These are phyloP conservation scores for Andricus quercusramuli DNA, from an alignment of 2,888 invertebrate genomes.

Conservation along the genomic window DNA sequence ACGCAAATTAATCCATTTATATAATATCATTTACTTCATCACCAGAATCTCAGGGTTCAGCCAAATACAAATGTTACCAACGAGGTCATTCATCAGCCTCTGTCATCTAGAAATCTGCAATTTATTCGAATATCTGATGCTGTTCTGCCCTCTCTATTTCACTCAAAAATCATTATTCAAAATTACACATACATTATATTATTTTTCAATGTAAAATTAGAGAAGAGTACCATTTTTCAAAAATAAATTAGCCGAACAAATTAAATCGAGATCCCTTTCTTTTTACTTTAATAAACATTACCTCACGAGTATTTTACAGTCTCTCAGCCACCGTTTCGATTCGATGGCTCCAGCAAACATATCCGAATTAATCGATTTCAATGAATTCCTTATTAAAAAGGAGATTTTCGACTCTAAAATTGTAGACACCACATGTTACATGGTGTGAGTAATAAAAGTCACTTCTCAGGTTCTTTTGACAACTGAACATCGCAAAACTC, in stretches of 20 bases:
- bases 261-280: not conserved
- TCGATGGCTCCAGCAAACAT: constrained; percentile 84
- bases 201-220: not conserved
- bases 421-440: not conserved
- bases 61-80: not conserved
- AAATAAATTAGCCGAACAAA: not conserved
- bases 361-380: constrained; percentile 48
- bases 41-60: not conserved
- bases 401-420: constrained; percentile 4
- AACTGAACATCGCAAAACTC: not conserved
- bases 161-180: not conserved
- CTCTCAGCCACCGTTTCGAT: constrained; percentile 81
- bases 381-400: not conserved
- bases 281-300: constrained; percentile 59
- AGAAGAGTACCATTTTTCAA: not conserved
- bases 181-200: not conserved
- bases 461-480: constrained; percentile 15
- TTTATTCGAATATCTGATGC: not conserved
- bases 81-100: not conserved
- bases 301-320: constrained; percentile 75
- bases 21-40: not conserved
- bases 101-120: not conserved
- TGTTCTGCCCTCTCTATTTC: not conserved
- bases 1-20: constrained; percentile 3
- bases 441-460: not conserved